phyloP scores from a whole-genome alignment of 37 sponge, comb jelly and placozoan species.

The Crambe crambe region DNA sequence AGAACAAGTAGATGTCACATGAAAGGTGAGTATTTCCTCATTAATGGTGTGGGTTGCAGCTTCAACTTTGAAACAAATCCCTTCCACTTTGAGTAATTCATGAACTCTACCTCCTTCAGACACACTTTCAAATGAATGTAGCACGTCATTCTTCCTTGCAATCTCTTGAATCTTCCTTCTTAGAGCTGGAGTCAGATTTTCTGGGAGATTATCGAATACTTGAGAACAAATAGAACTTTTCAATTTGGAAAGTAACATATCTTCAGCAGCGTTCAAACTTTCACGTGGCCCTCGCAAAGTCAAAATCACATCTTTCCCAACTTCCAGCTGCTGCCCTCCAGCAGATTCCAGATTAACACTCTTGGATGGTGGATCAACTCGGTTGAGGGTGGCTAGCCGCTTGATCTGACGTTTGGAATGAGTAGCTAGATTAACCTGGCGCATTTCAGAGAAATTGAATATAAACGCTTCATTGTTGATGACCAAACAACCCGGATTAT shows the following conservation, averaged over 20 bases:
- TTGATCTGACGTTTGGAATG: conserved; percentile 18
- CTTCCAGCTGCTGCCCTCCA: not conserved
- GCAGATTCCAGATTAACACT: not conserved
- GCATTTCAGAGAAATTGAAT: conserved; percentile 54
- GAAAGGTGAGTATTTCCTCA: conserved; percentile 40
- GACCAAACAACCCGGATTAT: conserved; percentile 4
- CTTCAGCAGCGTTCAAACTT: conserved; percentile 19
- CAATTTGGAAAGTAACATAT: conserved; percentile 7
- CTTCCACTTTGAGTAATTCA: conserved; percentile 16
- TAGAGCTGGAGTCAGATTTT: not conserved
- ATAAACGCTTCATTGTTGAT: conserved; percentile 27
- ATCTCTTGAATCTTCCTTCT: conserved; percentile 28
- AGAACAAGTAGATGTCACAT: not conserved
- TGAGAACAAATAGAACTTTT: conserved; percentile 10
- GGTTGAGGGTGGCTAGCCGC: not conserved
- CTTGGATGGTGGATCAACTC: not conserved
- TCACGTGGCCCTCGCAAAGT: conserved; percentile 47
- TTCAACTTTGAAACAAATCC: not conserved
- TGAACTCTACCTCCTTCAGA: conserved; percentile 9
- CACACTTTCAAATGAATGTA: not conserved
- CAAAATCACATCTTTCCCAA: conserved; percentile 2
- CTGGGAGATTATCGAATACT: not conserved
- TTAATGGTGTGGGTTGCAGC: conserved; percentile 21
- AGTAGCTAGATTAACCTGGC: conserved; percentile 47
- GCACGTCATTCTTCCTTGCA: conserved; percentile 9